Base-by-base conservation (phyloP, 1,140 invertebrate genomes). In the Monomorium pharaonis region DNA sequence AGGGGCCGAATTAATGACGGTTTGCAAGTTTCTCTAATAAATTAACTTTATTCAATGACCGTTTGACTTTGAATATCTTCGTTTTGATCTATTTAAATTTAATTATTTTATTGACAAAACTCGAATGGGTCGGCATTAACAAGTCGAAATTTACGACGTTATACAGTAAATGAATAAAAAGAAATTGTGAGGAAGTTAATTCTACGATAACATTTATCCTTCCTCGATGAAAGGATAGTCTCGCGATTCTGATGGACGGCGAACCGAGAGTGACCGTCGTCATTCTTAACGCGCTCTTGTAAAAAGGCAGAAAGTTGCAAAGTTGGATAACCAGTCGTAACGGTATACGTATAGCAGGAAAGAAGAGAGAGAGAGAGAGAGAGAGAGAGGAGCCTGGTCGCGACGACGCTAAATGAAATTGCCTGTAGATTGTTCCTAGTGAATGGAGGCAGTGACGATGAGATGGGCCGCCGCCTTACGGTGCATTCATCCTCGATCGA, bases 261-360 rank as follows among this genome's bases (percentile, higher is more conserved):
- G 51, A 42, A n/a, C 16, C 42, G 84, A 58, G 58, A 60, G 67
- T 54, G 67, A 70, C 33, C 30, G 21, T 27, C 18, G 51, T 21
- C 18, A 54, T 72, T 42, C 37, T 70, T 37, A 81, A 63, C 42
- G 78, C 16, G 84, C 69, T 60, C 47, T 56, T 49, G 60, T 69
- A 87, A 90, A 90, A 90, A 90, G 88, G 69, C 85, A 76, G 88
- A 90, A 89, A 90, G 86, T 89, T 65, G 65, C 88, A 62, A 90
- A 87, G 85, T 51, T 21, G 69, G 49, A 47, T 60, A 81, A 86
- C 78, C 88, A 90, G 88, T 89, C 72, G 85, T 90, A 90, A 89
- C 88, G 88, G 88, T 89, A 89, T 74, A 69, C n/a, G 74, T 51
- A 56, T 24, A 62, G 72, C 44, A 42, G 37, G 58, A 85, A 49